Base-by-base conservation (phyloP, 2,797 vertebrate genomes). In the Oceanodroma leucorhoa region DNA sequence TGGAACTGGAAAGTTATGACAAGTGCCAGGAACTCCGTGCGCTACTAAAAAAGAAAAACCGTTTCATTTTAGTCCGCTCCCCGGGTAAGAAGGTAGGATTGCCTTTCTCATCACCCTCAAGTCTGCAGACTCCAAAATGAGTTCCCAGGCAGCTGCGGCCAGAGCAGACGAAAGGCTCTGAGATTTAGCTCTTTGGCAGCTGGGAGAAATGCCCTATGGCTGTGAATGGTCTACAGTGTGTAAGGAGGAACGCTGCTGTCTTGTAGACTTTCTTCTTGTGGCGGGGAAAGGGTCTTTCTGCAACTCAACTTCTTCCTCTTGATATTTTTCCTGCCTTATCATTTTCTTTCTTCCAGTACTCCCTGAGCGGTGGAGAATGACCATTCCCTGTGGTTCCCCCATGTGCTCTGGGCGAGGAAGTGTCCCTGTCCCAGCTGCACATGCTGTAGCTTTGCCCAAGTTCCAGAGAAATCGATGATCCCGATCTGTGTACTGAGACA, bases 1-100 rank as follows among this genome's bases (percentile, higher is more conserved):
- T 99, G 89, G 98, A 99, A 93, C 97, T 99, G 96, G 98, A 99
- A 88, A 99, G 98, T 98, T 99, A 99, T n/a, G 99, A 99, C 38
- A 98, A 98, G 78, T 99, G 99, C 96, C 99, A 98, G 57, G 99
- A 99, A 86, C 88, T 99, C 79, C 99, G 98, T 77, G 98, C 98
- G 5, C 91, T 98, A 11, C 98, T 99, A n/a, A 99, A 97, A 72
- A 99, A 98, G 97, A 99, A 98, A 96, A 98, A 99, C 96, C 98
- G 99, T 83, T 98, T 99, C 96, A 98, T 99, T 93, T 97, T 99
- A 81, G 98, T 99, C 66, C 98, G 97, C 87, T 98, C 98, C 10
- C 97, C 98, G 46, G 98, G 98, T 94, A 98, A 98, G 95, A 99
- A 99, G 99, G 99, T 99, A 98, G 98, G 98, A 90, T 91, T 94